Base-by-base conservation (phyloP, 2,888 invertebrate species). In the Oscheius myriophilus region DNA sequence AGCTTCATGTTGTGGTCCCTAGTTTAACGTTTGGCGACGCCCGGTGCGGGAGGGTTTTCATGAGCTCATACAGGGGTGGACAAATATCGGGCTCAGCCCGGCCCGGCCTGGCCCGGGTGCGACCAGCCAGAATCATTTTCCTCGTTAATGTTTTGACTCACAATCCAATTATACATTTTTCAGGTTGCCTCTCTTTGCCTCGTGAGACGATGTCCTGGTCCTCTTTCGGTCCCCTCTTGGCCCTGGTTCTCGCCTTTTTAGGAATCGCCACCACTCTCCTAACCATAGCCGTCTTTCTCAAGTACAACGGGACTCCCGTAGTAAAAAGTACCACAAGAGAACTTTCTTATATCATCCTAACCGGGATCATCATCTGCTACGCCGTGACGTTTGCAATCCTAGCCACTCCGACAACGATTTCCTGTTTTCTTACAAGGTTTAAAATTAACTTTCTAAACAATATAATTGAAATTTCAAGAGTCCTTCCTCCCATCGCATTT, bases 261-360 rank as follows among this genome's bases (percentile, higher is more conserved):
- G 73, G 96, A 18, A 92, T 94, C 77, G 88, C 93, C 63, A 90
- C 93, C 71, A 95, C 92, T 1, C 87, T 89, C 42, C 92, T 92
- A 87, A 92, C 93, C 4, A 91, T 91, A 65, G 91, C 91, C 9
- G 92, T 95, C 23, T 95, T 95, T 90, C 89, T 92, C 62, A 91
- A 91, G 21, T 92, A 93, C 89, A 93, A 95, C 88, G 92, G 93
- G 79, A 97, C 97, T 0, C 96, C 97, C 0, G 93, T 97, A 59
- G 97, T 98, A n/a, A 91, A 96, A 78, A 95, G 96, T 45, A 94
- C 95, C 18, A 96, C 96, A 45, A 58, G 79, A 26, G 89, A 90
- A 75, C 87, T 90, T 18, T 91, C 91, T 84, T 96, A 95, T 88
- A 93, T 96, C 51, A 91, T 97, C 53, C 91, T 96, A 75, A 91